These are phyloP conservation scores for Todiramphus chloris DNA, from an alignment of 2,113 vertebrate species.

Conservation along the genomic window DNA sequence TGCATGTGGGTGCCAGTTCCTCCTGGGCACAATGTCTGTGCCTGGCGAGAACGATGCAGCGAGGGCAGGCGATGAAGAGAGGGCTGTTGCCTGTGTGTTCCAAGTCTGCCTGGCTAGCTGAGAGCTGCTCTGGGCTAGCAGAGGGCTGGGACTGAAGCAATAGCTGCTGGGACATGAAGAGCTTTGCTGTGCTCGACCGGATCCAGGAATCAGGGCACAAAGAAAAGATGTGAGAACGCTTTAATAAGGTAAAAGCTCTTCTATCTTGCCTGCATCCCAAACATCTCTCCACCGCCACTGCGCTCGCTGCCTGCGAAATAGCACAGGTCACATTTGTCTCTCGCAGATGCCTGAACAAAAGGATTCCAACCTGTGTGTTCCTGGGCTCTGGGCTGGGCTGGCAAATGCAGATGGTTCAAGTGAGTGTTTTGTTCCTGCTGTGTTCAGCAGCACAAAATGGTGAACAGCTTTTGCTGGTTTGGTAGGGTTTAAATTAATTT, in stretches of 20 bases:
- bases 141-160: background rate
- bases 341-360: slow-evolving; percentile 11
- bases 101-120: background rate
- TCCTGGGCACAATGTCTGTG: background rate
- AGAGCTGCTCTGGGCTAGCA: background rate
- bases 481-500: slow-evolving; percentile 22
- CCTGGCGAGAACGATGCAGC: background rate
- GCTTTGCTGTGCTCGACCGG: background rate
- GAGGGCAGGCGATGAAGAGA: background rate
- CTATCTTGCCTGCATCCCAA: background rate
- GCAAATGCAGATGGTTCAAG: background rate
- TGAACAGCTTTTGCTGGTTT: background rate
- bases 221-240: background rate
- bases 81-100: rapidly evolving
- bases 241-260: background rate
- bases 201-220: background rate
- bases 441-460: background rate
- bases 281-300: background rate
- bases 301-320: background rate
- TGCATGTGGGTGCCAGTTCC: background rate
- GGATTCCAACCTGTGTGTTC: slow-evolving; percentile 6
- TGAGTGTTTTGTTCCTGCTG: background rate
- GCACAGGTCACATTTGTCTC: background rate
- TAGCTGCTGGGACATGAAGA: background rate
- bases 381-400: slow-evolving; percentile 2